Evolutionary conservation across 2,113 vertebrate genomes (phyloP), one percentile per base, ranked within the genome.

Genomic region (Tichodroma muraria): DNA sequence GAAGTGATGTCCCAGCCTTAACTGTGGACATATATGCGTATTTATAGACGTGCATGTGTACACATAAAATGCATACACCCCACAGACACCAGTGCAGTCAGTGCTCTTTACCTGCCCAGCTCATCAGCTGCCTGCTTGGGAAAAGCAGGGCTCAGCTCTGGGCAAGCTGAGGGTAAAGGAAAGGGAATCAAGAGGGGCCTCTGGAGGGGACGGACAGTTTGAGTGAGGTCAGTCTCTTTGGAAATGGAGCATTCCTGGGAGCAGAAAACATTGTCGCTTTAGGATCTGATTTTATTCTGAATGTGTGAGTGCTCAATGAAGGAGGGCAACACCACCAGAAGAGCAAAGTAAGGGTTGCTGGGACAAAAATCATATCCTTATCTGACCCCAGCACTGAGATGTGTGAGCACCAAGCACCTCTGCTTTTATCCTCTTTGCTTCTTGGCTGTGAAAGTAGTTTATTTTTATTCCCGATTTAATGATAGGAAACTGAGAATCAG

Each of bases 301-400:
- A n/a, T 38, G 38, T 73, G 65, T 63, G 63, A 28, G 59, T 63
- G 27, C 30, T 82, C 92, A 80, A 69, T 49, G 66, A 83, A 83
- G 68, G 59, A 85, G 54, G 66, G 33, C 42, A 84, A 79, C 42
- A 72, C 15, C 40, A 69, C 61, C 80, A 49, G 18, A 85, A 28
- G 40, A 69, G 50, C 22, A n/a, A 64, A 88, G 53, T 11, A 75
- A 59, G 53, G 49, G 33, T 8, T 81, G 22, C 42, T 80, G 75
- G 66, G 71, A 85, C 63, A 85, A 88, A 90, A 96, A 57, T 66
- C 80, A 47, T 38, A 57, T 73, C 53, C 66, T 91, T 61, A 53
- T 63, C 59, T 89, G 80, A 90, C 33, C 52, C 50, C 59, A 50
- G 54, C 54, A 73, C 1, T 82, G 75, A 69, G 16, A 42, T 54